Base-by-base conservation (phyloP, 2,113 vertebrate species). In the Panthera leo region DNA sequence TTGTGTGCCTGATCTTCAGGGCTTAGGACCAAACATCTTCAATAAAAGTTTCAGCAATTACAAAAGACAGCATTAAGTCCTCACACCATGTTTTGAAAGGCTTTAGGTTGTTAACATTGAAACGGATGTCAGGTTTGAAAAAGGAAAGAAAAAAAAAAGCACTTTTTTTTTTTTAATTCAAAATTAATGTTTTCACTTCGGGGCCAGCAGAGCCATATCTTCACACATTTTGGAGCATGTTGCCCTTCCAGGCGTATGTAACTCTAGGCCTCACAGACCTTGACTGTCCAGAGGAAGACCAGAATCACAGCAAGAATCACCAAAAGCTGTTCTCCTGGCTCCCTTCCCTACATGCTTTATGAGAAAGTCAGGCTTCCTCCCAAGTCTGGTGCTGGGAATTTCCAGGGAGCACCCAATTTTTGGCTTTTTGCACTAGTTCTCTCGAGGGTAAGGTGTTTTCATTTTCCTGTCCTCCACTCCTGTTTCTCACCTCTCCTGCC, bases 11-110 rank as follows among this genome's bases (percentile, higher is more conserved):
- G 95, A 96, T 97, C 86, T 84, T 42, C 73, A 89, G 31, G 86
- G 70, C 70, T 79, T 82, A 75, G 68, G 82, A 97, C 95, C 78
- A 97, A 97, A 96, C 70, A 85, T 92, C 96, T 93, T 95, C 70
- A 96, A 92, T 95, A 90, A 96, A 97, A 96, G 45, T 97, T 95
- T 94, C 16, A 85, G 51, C 68, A 91, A 87, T 96, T 98, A 95
- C 16, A 92, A 95, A 91, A 90, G 86, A 90, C 5, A 91, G 42
- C 36, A 91, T 96, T 97, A 97, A 96, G 84, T 90, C 58, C 95
- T 97, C 78, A 85, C 39, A 88, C 67, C 31, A 7, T 92, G 79
- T 93, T 98, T 97, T 97, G 92, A 96, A 97, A 98, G 87, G 84
- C 45, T 97, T 94, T 94, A 80, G 53, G 65, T 94, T 80, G 58